Evolutionary conservation across 1,140 invertebrate genomes (phyloP), one percentile per base, ranked within the genome.

Genomic region (Macrotrachela quadricornifera): DNA sequence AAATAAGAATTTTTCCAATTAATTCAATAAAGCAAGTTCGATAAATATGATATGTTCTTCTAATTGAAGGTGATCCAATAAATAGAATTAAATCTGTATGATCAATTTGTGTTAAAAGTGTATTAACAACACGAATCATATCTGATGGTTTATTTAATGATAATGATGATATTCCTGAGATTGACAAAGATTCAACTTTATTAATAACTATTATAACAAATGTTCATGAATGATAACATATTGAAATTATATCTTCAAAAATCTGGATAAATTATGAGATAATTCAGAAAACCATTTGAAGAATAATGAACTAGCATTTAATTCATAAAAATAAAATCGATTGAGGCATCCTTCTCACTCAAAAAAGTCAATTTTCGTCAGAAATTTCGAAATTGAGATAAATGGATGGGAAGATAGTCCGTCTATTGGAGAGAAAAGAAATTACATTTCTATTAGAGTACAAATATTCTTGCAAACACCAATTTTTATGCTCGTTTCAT

Each of bases 221-320:
- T n/a, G n/a, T n/a, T n/a, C n/a, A n/a, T n/a, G n/a, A n/a, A n/a
- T n/a, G n/a, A n/a, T n/a, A n/a, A n/a, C n/a, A n/a, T n/a, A n/a
- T n/a, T n/a, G n/a, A n/a, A n/a, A n/a, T n/a, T n/a, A n/a, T n/a
- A n/a, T n/a, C n/a, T n/a, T n/a, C n/a, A n/a, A n/a, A n/a, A n/a
- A n/a, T n/a, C n/a, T n/a, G n/a, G n/a, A n/a, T n/a, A n/a, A n/a
- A n/a, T n/a, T n/a, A n/a, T n/a, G n/a, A n/a, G n/a, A n/a, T n/a
- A n/a, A n/a, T 75, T 97, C 91, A 6, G 88, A 94, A 71, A 96
- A 97, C 85, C 87, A 97, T 69, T 95, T 95, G 0, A 88, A 95
- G 70, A 96, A 95, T 48, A 97, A 75, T 63, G 83, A 87, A 64
- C 97, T 91, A 58, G 84, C 90, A 63, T 97, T 95, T 45, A 97